Base-by-base conservation (phyloP, 2,797 vertebrate species). In the Tachyglossus aculeatus region DNA sequence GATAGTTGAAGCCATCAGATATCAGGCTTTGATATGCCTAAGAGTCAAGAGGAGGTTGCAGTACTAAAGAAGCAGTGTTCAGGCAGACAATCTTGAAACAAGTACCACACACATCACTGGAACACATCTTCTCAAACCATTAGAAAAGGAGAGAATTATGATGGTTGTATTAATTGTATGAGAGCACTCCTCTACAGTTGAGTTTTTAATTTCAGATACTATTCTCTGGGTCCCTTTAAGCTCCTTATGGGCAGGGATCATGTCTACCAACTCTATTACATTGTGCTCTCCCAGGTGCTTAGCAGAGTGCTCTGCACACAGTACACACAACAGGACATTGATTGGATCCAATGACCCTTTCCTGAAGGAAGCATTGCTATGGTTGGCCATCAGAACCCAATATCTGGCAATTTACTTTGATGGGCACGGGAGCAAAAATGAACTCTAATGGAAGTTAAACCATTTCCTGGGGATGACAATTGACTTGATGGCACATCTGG, bases 401-500 rank as follows among this genome's bases (percentile, higher is more conserved):
- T 48, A 5, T 61, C 29, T 55, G 54, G 62, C 67, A 77, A 86
- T 80, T 45, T 22, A 77, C 12, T 13, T 34, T 19, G 74, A 15
- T 18, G 47, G 27, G 75, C 78, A 65, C 67, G 74, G 75, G 32
- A 10, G 27, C 48, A 27, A 65, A 60, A 87, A 77, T 2, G 0
- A 72, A 68, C 62, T 59, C 69, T 71, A 67, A 59, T 34, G 67
- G 76, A 80, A 83, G 62, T 44, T 47, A 59, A 45, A 43, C 40
- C n/a, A 5, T 45, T 71, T 83, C 81, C 78, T 60, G 64, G 48
- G 84, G 71, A 40, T 66, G n/a, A 68, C 86, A 83, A 90, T 70
- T 80, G 86, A 88, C 86, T 82, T 66, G 1, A 1, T 75, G 79
- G 74, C 82, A 75, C 83, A 78, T 74, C 80, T 71, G 70, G 54